A percentile compares a stretch with the other conserved stretches of the same genome.
Evolutionary conservation across 1,140 invertebrate species (phyloP).

Genomic region (Homarus americanus): DNA sequence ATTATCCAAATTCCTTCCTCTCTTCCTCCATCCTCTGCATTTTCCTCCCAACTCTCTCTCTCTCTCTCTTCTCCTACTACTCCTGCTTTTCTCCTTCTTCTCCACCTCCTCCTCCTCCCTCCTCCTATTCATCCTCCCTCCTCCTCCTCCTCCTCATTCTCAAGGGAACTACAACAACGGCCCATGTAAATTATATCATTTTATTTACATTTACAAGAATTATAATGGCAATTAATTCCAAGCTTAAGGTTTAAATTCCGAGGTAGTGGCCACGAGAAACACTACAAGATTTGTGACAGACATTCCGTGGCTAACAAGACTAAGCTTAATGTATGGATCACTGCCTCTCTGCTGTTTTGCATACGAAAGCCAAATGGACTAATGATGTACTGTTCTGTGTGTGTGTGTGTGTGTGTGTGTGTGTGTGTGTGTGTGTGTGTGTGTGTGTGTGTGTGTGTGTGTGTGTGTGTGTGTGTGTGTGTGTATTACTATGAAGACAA

Average conservation of each 20-base stretch:
- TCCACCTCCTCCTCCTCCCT: too few species aligned
- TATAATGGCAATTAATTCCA: not conserved
- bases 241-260: not conserved
- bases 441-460: conserved; percentile 31
- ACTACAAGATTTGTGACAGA: conserved; percentile 1
- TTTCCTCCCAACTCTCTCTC: too few species aligned
- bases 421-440: conserved; percentile 24
- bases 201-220: not conserved
- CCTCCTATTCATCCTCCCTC: too few species aligned
- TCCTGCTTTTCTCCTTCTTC: too few species aligned
- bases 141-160: too few species aligned
- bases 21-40: too few species aligned
- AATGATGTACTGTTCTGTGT: not conserved
- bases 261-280: not conserved
- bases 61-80: too few species aligned
- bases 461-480: conserved; percentile 4
- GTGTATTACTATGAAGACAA: not conserved
- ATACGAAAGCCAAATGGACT: not conserved
- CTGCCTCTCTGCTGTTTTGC: not conserved
- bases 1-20: too few species aligned
- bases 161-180: too few species aligned
- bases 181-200: not conserved
- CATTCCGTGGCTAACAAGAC: not conserved
- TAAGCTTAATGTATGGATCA: not conserved
- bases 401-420: conserved; percentile 12